Evolutionary conservation across 1,140 invertebrate genomes (phyloP), one percentile per base, ranked within the genome.

Genomic region (Semibalanus balanoides): DNA sequence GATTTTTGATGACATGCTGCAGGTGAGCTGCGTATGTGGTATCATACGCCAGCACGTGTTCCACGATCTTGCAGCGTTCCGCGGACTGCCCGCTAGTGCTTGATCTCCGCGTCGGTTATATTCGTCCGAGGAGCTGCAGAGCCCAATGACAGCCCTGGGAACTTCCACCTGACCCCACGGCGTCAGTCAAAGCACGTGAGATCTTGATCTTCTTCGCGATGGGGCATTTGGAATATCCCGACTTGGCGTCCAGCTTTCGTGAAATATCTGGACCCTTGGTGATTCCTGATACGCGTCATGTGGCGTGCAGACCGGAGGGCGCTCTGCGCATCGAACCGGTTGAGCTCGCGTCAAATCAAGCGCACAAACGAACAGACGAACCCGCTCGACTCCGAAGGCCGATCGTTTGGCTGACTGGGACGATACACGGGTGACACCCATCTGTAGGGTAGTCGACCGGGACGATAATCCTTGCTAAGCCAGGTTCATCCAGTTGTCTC

Each of bases 221-320:
- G 9, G 77, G 70, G 9, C 82, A 74, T 31, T 80, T 79, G 79
- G 80, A 83, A 78, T 82, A 83, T 17, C 82, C 82, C 29, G 80
- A 77, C 43, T 79, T 81, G 0, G 79, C 79, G 76, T 84, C 82
- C 19, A 84, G 27, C 0, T 73, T n/a, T 79, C 22, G 78, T 78
- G 76, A 79, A 81, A 31, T 76, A 78, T n/a, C 71, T 29, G 11
- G 74, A 31, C 30, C 73, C 74, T 22, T 30, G 17, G 51, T 28
- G 30, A 80, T 76, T 25, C 51, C 72, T 11, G 78, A 51, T 11
- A 80, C 28, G 78, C 78, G 31, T 79, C 74, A 75, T 82, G 78
- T 30, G 82, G 77, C 31, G 80, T 80, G 35, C 76, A 71, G 27
- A 81, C 76, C 27, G 80, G 80, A 71, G 76, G 74, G 76, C 51